Percentiles rank a stretch among this genome's conserved stretches.
phyloP scores from a whole-genome alignment of 2,113 vertebrate species.

The Riparia riparia region DNA sequence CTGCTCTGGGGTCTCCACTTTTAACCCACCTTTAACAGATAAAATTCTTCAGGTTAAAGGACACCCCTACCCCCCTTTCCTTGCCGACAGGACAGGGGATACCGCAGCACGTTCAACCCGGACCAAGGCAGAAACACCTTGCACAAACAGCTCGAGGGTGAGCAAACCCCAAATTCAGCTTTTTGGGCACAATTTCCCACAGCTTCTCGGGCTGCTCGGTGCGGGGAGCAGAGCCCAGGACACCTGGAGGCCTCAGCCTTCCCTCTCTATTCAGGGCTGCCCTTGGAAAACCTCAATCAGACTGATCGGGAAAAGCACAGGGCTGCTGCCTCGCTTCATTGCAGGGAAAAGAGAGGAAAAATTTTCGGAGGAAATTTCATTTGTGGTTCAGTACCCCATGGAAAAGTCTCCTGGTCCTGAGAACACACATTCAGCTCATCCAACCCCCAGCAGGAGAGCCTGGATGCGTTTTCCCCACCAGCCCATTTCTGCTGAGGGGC shows the following conservation, averaged over 20 bases:
- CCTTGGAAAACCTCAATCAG: neutral
- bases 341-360: neutral
- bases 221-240: neutral
- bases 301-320: neutral
- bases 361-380: neutral
- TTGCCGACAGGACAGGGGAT: neutral
- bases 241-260: neutral
- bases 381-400: neutral
- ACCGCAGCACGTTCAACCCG: fast-evolving
- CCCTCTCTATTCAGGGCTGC: fast-evolving
- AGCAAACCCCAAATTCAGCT: neutral
- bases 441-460: neutral
- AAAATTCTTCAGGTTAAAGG: neutral
- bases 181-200: neutral
- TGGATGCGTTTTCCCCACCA: fast-evolving
- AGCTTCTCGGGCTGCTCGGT: neutral
- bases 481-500: neutral
- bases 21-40: neutral
- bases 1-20: neutral
- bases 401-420: neutral
- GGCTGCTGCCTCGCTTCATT: neutral
- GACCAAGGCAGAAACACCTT: fast-evolving
- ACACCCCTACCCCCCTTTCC: neutral
- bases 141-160: too few relatives aligned
- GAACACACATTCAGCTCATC: neutral